Conservation (phyloP, 2,888 invertebrate genomes). For the Cerastis leucographa region DNA sequence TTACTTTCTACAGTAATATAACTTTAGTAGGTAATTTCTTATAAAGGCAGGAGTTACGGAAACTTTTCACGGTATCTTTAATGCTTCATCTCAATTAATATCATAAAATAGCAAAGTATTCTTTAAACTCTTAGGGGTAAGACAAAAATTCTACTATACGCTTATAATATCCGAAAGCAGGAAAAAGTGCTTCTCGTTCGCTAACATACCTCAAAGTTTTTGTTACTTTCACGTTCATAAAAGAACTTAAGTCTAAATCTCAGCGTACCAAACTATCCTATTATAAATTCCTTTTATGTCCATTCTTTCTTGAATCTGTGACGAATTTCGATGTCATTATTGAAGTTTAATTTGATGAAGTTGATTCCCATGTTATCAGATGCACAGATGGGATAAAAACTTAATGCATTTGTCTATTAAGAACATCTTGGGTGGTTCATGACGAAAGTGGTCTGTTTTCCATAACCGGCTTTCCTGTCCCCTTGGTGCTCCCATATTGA, state of each 20-base stretch:
- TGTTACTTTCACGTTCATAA: constrained; percentile 20
- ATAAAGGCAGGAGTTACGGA: not conserved
- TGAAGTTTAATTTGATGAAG: constrained; percentile 61
- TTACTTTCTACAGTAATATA: constrained; percentile 18
- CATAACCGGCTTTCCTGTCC: constrained; percentile 73
- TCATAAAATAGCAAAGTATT: not conserved
- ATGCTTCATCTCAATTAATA: not conserved
- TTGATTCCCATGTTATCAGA: constrained; percentile 54
- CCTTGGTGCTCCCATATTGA: constrained; percentile 26
- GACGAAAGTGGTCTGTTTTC: constrained; percentile 81
- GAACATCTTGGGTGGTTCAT: constrained; percentile 82
- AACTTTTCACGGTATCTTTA: not conserved
- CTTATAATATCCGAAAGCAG: not conserved
- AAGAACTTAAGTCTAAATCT: constrained; percentile 1
- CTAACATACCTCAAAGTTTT: constrained; percentile 7
- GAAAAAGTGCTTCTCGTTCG: constrained; percentile 6
- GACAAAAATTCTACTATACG: not conserved
- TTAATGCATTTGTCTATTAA: constrained; percentile 67
- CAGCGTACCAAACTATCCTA: constrained; percentile 15
- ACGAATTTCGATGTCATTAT: constrained; percentile 60
- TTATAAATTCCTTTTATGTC: constrained; percentile 24
- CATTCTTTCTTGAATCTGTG: constrained; percentile 28
- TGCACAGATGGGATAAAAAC: constrained; percentile 64
- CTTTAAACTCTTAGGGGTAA: not conserved
- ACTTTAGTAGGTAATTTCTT: not conserved